Evolutionary conservation across 1,140 invertebrate species (phyloP).

Genomic region (Lepidurus packardi): DNA sequence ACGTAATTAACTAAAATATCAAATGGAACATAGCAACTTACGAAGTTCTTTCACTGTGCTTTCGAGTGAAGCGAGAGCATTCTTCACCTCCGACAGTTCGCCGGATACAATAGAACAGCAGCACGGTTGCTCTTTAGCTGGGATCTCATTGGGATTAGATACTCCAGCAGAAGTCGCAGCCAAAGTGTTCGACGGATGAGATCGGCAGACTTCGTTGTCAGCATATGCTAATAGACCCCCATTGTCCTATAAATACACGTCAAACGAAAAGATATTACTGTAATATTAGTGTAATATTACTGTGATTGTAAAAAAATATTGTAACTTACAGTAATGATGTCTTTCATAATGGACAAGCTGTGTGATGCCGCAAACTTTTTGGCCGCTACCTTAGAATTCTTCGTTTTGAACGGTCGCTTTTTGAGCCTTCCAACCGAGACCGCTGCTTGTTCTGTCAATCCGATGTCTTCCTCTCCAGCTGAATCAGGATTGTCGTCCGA

Average conservation of each 20-base stretch:
- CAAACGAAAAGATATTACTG: not conserved
- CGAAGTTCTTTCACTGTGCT: not conserved
- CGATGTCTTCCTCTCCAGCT: not conserved
- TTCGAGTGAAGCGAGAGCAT: not conserved
- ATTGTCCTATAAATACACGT: not conserved
- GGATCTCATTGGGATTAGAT: not conserved
- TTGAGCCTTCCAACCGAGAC: no score
- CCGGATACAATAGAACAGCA: not conserved
- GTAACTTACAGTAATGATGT: conserved; percentile 1
- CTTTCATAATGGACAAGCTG: not conserved
- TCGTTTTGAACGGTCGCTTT: not conserved
- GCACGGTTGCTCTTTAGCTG: not conserved
- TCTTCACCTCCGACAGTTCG: not conserved
- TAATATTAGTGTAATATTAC: not conserved
- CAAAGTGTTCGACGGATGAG: conserved; percentile 4
- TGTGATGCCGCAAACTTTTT: not conserved
- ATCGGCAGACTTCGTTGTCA: not conserved
- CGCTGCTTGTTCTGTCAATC: not conserved
- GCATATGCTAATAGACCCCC: not conserved
- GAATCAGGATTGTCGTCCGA: not conserved
- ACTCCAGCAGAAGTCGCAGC: conserved; percentile 3
- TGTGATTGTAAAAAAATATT: conserved; percentile 5
- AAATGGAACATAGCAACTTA: conserved; percentile 6
- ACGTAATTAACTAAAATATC: not conserved
- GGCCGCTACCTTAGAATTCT: conserved; percentile 4